Evolutionary conservation across 2,888 invertebrate genomes (phyloP).

Genomic region (Dasypogon diadema): DNA sequence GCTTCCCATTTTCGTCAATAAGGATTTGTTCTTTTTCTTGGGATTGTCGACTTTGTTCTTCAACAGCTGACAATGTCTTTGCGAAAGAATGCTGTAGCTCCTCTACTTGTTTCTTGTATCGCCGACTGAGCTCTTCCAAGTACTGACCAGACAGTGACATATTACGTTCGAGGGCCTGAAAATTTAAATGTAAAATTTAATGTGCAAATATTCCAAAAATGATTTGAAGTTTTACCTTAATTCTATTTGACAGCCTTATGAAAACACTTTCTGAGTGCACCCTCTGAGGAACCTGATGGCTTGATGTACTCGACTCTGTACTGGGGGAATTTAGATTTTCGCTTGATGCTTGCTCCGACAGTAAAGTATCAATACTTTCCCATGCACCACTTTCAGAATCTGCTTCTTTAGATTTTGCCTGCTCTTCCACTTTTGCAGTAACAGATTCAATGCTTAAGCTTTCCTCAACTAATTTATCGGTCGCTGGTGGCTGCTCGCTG

Average conservation of each 20-base stretch:
- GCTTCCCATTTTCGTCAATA: conserved; percentile 79
- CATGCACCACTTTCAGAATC: conserved; percentile 60
- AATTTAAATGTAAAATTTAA: conserved; percentile 58
- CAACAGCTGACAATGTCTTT: conserved; percentile 79
- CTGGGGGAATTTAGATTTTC: conserved; percentile 47
- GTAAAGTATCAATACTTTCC: conserved; percentile 65
- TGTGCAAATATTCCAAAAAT: background rate
- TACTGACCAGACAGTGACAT: conserved; percentile 97
- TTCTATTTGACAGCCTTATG: conserved; percentile 92
- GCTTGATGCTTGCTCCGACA: conserved; percentile 60
- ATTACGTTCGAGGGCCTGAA: conserved; percentile 91
- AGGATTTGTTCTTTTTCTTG: conserved; percentile 83
- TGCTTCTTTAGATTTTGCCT: conserved; percentile 11
- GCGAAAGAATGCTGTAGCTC: conserved; percentile 90
- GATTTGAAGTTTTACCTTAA: conserved; percentile 78
- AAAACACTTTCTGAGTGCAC: conserved; percentile 95
- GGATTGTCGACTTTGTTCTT: conserved; percentile 77
- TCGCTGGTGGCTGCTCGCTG: background rate
- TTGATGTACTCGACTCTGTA: background rate
- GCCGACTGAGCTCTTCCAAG: conserved; percentile 92
- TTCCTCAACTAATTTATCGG: conserved; percentile 18
- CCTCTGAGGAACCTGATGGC: conserved; percentile 58
- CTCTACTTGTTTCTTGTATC: conserved; percentile 97
- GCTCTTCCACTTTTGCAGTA: conserved; percentile 29
- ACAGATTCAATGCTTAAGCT: conserved; percentile 21